Base-by-base conservation (phyloP, 2,888 invertebrate genomes). In the Callyntrura guangdongensis region DNA sequence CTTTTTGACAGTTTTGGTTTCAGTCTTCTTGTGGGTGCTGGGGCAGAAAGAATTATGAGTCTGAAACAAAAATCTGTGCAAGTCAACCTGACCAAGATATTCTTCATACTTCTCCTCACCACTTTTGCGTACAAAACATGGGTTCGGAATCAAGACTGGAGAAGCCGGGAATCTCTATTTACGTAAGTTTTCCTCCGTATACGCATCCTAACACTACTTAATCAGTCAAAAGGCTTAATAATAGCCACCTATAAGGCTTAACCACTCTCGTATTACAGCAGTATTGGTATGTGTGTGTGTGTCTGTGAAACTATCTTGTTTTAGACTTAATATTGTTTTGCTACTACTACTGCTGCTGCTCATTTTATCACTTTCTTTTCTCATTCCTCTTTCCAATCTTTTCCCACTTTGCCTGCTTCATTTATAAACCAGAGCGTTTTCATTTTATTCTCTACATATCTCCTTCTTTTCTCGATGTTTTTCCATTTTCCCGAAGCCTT, bases 141-240 rank as follows among this genome's bases (percentile, higher is more conserved):
- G 92, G 95, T 96, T 17, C 95, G 97, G 93, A 98, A 97, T 94
- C 95, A 96, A 87, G 97, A 97, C 94, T 98, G 98, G 98, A 95
- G 96, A 83, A 97, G 97, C 12, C 96, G 98, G 93, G 97, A 98
- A 94, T 96, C 97, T 0, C 95, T 98, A 87, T 96, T 98, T 85
- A 97, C 96, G 98, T 98, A 95, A 95, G 95, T 69, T 89, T 11
- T 27, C 20, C 79, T 79, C 45, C 22, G 4, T n/a, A 17, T 36
- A 5, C 69, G 12, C 36, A 22, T 69, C 14, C 17, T 61, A 11
- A 11, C 11, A 53, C n/a, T n/a, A 53, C 11, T 14, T 5, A 59
- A 11, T n/a, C 59, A 17, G 8, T 59, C 59, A 59, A 59, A 17
- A 53, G n/a, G n/a, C n/a, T 53, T 69, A 67, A 14, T 36, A 67